phyloP scores from a whole-genome alignment of 2,888 invertebrate species.

The Branchellion lobata region DNA sequence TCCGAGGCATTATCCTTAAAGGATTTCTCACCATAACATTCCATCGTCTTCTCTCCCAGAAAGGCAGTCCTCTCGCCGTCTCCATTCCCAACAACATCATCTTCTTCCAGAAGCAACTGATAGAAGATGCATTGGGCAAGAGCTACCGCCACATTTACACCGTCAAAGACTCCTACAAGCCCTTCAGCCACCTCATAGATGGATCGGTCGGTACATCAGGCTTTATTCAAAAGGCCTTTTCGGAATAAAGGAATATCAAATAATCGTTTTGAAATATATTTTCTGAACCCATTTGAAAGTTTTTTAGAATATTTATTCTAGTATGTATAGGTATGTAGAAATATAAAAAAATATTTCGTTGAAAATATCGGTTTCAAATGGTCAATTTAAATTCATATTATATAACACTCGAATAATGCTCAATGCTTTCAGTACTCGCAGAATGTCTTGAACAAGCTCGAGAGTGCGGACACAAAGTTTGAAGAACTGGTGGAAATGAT shows the following conservation, averaged over 20 bases:
- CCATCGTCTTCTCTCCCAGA: not conserved
- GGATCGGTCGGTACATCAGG: conserved; percentile 25
- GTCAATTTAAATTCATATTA: too few relatives aligned
- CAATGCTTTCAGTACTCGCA: conserved; percentile 10
- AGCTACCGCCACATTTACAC: conserved; percentile 15
- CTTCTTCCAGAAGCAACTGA: conserved; percentile 25
- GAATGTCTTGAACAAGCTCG: not conserved
- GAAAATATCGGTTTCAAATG: too few relatives aligned
- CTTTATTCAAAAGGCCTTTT: too few relatives aligned
- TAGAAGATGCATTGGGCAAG: conserved; percentile 17
- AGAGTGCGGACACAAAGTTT: conserved; percentile 23
- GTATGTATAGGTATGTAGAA: too few relatives aligned
- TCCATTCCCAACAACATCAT: conserved; percentile 23
- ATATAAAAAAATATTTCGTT: too few relatives aligned
- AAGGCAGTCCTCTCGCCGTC: not conserved
- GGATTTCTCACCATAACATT: not conserved
- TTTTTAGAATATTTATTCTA: too few relatives aligned
- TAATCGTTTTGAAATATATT: too few relatives aligned
- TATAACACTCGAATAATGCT: too few relatives aligned
- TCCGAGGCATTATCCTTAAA: too few relatives aligned
- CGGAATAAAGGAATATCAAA: too few relatives aligned
- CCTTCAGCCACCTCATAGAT: conserved; percentile 7
- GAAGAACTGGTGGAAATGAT: conserved; percentile 32
- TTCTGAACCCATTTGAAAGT: too few relatives aligned
- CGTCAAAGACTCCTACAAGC: not conserved